phyloP scores from a whole-genome alignment of 2,888 invertebrate species.

The Falcaria lacertinaria region DNA sequence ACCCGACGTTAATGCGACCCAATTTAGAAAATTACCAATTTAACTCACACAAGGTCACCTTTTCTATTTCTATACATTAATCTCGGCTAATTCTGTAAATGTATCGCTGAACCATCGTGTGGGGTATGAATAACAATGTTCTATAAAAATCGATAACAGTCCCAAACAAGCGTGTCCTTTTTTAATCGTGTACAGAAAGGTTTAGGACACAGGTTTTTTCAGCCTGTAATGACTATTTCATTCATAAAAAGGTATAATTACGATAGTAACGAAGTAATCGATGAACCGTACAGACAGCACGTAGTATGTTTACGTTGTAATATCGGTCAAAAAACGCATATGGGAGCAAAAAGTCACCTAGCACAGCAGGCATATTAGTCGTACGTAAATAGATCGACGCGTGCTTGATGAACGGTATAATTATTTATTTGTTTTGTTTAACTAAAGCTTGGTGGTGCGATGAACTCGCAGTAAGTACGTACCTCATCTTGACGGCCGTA shows the following conservation, averaged over 20 bases:
- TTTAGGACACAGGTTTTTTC: slow-evolving; percentile 26
- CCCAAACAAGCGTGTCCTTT: slow-evolving; percentile 14
- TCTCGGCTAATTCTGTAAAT: slow-evolving; percentile 13
- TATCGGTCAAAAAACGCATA: slow-evolving; percentile 40
- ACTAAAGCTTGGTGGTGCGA: slow-evolving; percentile 63
- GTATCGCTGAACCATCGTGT: slow-evolving; percentile 22
- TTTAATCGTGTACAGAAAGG: slow-evolving; percentile 14
- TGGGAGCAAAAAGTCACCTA: slow-evolving; percentile 41
- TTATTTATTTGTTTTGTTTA: slow-evolving; percentile 76
- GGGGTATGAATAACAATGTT: slow-evolving; percentile 13
- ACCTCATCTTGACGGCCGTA: slow-evolving; percentile 73
- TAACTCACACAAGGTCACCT: slow-evolving; percentile 33
- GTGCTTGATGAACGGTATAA: slow-evolving; percentile 47
- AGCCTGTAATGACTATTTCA: slow-evolving; percentile 46
- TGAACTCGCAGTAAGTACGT: slow-evolving; percentile 61
- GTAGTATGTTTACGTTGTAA: slow-evolving; percentile 61
- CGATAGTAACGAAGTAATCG: slow-evolving; percentile 61
- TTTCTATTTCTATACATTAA: slow-evolving; percentile 12
- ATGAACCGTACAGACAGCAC: slow-evolving; percentile 53
- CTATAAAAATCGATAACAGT: slow-evolving; percentile 28
- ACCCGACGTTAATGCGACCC: slow-evolving; percentile 25
- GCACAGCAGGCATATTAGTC: slow-evolving; percentile 44
- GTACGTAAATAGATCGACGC: slow-evolving; percentile 62
- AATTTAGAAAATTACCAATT: slow-evolving; percentile 32
- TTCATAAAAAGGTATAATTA: slow-evolving; percentile 68